Percentiles rank a stretch among this genome's conserved stretches.
These are phyloP conservation scores for Protodeltote pygarga DNA, from an alignment of 2,888 invertebrate species.

Conservation along the genomic window DNA sequence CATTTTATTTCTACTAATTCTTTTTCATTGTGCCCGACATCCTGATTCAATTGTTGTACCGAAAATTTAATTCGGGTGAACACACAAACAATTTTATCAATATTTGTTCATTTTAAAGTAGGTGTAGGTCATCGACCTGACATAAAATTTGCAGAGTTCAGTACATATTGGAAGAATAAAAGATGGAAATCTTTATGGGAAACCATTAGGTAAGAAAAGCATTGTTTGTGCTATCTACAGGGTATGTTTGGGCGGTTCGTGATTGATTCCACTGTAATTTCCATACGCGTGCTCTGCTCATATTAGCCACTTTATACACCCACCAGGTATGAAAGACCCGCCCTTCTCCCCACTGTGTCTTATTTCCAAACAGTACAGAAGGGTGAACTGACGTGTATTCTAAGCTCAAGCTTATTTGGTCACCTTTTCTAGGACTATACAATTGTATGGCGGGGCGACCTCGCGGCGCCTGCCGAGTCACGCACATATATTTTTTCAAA, in stretches of 20 bases:
- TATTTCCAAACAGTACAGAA: slow-evolving; percentile 29
- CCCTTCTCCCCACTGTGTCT: slow-evolving; percentile 38
- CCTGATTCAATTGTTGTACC: slow-evolving; percentile 16
- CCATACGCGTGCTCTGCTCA: slow-evolving; percentile 84
- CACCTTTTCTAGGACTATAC: slow-evolving; percentile 76
- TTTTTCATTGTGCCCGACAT: slow-evolving; percentile 24
- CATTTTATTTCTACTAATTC: slow-evolving; percentile 33
- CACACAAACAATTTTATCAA: slow-evolving; percentile 22
- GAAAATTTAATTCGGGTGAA: slow-evolving; percentile 22
- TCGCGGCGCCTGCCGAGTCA: slow-evolving; percentile 85
- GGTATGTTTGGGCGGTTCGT: slow-evolving; percentile 79
- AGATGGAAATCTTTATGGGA: slow-evolving; percentile 69
- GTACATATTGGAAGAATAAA: slow-evolving; percentile 51
- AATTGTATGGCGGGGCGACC: slow-evolving; percentile 79
- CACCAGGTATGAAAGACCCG: slow-evolving; percentile 62
- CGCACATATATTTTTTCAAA: slow-evolving; percentile 82
- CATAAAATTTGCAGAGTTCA: slow-evolving; percentile 36
- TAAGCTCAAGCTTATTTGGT: slow-evolving; percentile 66
- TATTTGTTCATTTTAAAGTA: slow-evolving; percentile 10
- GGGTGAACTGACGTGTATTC: slow-evolving; percentile 56
- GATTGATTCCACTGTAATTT: slow-evolving; percentile 86
- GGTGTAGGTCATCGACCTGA: slow-evolving; percentile 8
- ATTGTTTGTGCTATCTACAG: slow-evolving; percentile 77
- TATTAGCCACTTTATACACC: slow-evolving; percentile 81
- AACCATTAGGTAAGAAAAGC: slow-evolving; percentile 72